Evolutionary conservation across 1,140 invertebrate species (phyloP).

Genomic region (Fopius arisanus): DNA sequence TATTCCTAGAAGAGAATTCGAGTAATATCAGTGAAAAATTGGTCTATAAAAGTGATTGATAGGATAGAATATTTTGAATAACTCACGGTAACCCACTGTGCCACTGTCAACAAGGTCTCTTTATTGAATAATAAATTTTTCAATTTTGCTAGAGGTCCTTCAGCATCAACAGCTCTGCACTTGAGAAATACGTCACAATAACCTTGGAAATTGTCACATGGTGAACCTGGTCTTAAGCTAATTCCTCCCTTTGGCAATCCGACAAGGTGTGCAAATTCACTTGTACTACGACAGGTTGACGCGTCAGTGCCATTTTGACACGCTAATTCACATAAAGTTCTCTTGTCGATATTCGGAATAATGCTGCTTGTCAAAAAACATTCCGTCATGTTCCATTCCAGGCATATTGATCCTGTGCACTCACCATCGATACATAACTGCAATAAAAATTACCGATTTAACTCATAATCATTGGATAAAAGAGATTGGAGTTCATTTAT

Average conservation of each 20-base stretch:
- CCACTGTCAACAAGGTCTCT: constrained; percentile 85
- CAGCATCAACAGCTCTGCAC: constrained; percentile 96
- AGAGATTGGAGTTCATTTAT: background rate
- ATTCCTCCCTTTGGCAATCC: constrained; percentile 85
- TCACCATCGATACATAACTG: constrained; percentile 93
- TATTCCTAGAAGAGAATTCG: constrained; percentile 72
- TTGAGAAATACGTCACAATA: constrained; percentile 99
- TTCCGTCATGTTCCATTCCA: constrained; percentile 92
- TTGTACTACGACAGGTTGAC: constrained; percentile 85
- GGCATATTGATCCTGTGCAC: constrained; percentile 94
- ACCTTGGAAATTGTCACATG: constrained; percentile 98
- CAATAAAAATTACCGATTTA: constrained; percentile 60
- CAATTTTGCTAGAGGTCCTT: constrained; percentile 94
- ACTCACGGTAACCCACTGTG: constrained; percentile 85
- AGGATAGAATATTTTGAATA: background rate
- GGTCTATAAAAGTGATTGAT: constrained; percentile 21
- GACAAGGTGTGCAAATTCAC: constrained; percentile 78
- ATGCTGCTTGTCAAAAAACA: constrained; percentile 93
- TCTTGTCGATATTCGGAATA: constrained; percentile 84
- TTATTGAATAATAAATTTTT: constrained; percentile 96
- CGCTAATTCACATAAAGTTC: constrained; percentile 93
- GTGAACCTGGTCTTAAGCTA: constrained; percentile 89
- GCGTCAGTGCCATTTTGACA: constrained; percentile 86
- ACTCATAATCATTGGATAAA: no score
- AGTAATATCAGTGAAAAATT: constrained; percentile 23